Base-by-base conservation (phyloP, 2,888 invertebrate genomes). In the Neoscelio sp. region DNA sequence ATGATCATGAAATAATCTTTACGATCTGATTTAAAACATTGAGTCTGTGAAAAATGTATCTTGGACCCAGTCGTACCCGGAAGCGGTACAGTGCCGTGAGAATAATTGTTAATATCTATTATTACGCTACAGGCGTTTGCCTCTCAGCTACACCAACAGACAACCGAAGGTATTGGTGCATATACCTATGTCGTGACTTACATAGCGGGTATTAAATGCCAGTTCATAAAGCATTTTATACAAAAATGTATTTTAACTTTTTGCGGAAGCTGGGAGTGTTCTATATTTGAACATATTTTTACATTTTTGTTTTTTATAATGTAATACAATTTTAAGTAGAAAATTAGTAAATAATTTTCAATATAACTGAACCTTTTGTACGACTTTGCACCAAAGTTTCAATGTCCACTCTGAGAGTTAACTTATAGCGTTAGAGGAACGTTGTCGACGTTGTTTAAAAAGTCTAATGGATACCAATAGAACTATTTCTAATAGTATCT, bases 61-160 rank as follows among this genome's bases (percentile, higher is more conserved):
- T 23, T 20, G 33, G 33, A 50, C 13, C 18, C 6, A 56, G 26
- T 46, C 28, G 6, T 26, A 28, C 56, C 68, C 68, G 68, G 68
- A 68, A 68, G 46, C 46, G 10, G 13, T 10, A 15, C 50, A 50
- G 50, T 50, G 40, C 46, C 56, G 56, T 56, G 68, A 68, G 68
- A 68, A 68, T 68, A 56, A 68, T 68, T 56, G 56, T 48, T 35
- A 68, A 56, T 56, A 68, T 68, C 23, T 33, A 56, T 48, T 56
- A 46, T 56, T 46, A 56, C 46, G 56, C 56, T 38, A 18, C 68
- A 20, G 35, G 56, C 68, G 38, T 46, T 38, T 42, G 28, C 58
- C 70, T 58, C 58, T 70, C 58, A 70, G 70, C 50, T 30, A 28
- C 12, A 23, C 38, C 6, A 30, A 42, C 20, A 48, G 56, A 68